Percentiles rank a stretch among this genome's conserved stretches.
These are phyloP conservation scores for Meda fulgida DNA, from an alignment of 2,797 vertebrate genomes.

Conservation along the genomic window DNA sequence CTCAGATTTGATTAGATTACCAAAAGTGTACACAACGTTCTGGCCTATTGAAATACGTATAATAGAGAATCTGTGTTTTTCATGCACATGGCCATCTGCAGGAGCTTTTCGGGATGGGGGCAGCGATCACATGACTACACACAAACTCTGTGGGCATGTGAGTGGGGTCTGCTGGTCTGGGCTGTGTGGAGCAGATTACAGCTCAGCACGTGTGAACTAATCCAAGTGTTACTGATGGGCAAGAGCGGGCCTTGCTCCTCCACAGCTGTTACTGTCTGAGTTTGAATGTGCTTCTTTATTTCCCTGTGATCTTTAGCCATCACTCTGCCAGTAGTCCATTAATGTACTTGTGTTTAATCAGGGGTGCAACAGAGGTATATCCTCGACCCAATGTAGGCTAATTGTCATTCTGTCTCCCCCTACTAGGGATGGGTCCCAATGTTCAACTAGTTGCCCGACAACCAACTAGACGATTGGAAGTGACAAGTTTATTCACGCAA, in stretches of 20 bases:
- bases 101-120: slow-evolving; percentile 59
- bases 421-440: background rate
- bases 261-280: slow-evolving; percentile 60
- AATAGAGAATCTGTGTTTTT: slow-evolving; percentile 59
- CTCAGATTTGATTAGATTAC: slow-evolving; percentile 32
- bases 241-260: slow-evolving; percentile 58
- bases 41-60: background rate
- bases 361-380: background rate
- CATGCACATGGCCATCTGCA: slow-evolving; percentile 63
- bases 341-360: background rate
- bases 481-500: background rate
- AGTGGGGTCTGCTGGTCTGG: slow-evolving; percentile 48
- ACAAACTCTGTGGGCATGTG: slow-evolving; percentile 47
- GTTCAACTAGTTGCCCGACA: background rate
- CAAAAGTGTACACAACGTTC: background rate
- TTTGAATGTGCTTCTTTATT: slow-evolving; percentile 27
- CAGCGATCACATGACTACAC: slow-evolving; percentile 42
- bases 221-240: slow-evolving; percentile 75
- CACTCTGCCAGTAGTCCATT: background rate
- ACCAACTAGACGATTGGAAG: background rate
- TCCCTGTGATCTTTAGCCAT: background rate
- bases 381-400: background rate
- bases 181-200: slow-evolving; percentile 76
- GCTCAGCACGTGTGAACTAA: slow-evolving; percentile 80
- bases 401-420: background rate